Base-by-base conservation (phyloP, 2,113 vertebrate genomes). In the Mesitornis unicolor region DNA sequence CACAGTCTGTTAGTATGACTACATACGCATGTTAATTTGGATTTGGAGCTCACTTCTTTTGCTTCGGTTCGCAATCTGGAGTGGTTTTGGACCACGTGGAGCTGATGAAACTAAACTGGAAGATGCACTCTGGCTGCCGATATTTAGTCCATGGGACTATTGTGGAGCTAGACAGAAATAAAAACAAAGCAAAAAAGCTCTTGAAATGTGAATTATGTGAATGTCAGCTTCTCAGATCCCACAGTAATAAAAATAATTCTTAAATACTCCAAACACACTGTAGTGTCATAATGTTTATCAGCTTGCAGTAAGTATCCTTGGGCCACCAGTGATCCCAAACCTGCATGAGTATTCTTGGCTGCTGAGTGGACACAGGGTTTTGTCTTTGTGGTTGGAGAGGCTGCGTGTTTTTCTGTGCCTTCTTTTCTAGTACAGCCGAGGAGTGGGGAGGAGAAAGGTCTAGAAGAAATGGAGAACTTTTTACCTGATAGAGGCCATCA, bases 281-380 rank as follows among this genome's bases (percentile, higher is more conserved):
- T 47, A 12, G n/a, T 24, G 10, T 48, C 61, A 11, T 0, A 74
- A 56, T 4, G 7, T 42, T 0, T 11, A 47, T 38, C 22, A 16
- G 21, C 82, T 76, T 79, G 26, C 33, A 31, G 0, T 56, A 71
- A 35, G 4, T 59, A 43, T 21, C 57, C 16, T 56, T 51, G 33
- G 36, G 17, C 22, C 0, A 1, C 20, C 43, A 22, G 16, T 60
- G 43, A 33, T 64, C 26, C 35, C 2, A 4, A 54, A 76, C 22
- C 59, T 80, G 31, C 16, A 0, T 1, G 11, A 38, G 29, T 33
- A 11, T 16, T 21, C 7, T 51, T 25, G 36, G 56, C 47, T 51
- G 48, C 26, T 68, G 12, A 0, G 2, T 54, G 38, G 43, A 42
- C 38, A 6, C 17, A 63, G 42, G 13, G 13, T 45, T 80, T 82